Conservation (phyloP, 2,113 vertebrate genomes). For the Carlito syrichta region DNA sequence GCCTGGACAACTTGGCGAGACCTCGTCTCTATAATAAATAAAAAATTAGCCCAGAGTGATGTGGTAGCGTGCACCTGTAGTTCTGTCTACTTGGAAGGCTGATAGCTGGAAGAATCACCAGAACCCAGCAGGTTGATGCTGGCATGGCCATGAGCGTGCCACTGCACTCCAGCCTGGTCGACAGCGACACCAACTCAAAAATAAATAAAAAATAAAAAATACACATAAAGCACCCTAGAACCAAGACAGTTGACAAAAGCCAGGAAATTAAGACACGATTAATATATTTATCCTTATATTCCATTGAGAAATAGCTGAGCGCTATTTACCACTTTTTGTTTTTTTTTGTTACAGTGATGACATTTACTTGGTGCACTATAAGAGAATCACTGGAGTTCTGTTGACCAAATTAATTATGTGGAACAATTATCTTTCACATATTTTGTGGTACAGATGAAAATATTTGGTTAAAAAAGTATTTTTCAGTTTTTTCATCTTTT, state of each 20-base stretch:
- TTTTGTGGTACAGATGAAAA: background rate
- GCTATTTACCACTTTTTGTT: background rate
- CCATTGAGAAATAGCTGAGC: background rate
- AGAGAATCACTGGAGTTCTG: background rate
- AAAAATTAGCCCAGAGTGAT: no score
- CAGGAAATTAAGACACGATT: background rate
- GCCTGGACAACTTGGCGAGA: no score
- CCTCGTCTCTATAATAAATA: no score
- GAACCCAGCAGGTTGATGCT: no score
- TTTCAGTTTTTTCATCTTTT: background rate
- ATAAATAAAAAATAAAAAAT: no score
- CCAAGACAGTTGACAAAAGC: background rate
- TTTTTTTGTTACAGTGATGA: background rate
- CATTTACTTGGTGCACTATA: background rate
- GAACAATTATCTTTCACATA: background rate
- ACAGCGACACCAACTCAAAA: no score
- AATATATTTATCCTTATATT: slow-evolving; percentile 5
- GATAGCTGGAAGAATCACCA: no score
- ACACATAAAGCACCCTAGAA: background rate
- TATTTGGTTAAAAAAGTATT: background rate
- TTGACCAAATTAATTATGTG: background rate
- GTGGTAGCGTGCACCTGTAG: no score
- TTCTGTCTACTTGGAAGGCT: no score
- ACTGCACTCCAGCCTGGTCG: no score
- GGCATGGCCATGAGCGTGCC: no score